Evolutionary conservation across 2,797 vertebrate species (phyloP).

Genomic region (Anguilla pacifica): DNA sequence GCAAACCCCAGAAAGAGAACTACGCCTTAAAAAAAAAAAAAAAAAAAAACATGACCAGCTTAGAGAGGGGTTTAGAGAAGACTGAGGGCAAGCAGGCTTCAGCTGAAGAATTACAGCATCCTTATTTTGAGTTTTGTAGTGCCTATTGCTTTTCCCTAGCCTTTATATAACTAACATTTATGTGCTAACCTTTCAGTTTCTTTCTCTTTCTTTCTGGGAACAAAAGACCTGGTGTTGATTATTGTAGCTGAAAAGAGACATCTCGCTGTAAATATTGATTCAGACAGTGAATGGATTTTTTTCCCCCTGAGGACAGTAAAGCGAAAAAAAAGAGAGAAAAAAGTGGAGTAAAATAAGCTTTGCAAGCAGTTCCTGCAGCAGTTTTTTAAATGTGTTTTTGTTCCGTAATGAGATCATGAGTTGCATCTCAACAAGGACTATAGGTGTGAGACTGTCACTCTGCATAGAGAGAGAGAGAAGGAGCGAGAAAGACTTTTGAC

Average conservation of each 20-base stretch:
- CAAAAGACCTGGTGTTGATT: constrained; percentile 39
- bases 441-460: background rate
- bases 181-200: constrained; percentile 41
- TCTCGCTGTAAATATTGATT: constrained; percentile 45
- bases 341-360: background rate
- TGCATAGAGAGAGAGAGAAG: background rate
- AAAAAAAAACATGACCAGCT: background rate
- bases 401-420: constrained; percentile 20
- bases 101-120: background rate
- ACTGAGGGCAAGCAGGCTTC: background rate
- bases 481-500: background rate
- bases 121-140: background rate
- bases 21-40: background rate
- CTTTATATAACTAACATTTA: background rate
- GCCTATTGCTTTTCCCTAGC: background rate
- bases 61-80: background rate
- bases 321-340: background rate
- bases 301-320: constrained; percentile 35
- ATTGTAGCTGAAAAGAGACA: constrained; percentile 30
- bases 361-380: background rate
- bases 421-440: background rate
- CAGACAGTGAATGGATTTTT: constrained; percentile 40
- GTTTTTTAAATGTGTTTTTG: constrained; percentile 17
- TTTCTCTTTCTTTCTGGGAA: constrained; percentile 37
- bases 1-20: background rate